A percentile compares a stretch with the other conserved stretches of the same genome.
phyloP scores from a whole-genome alignment of 2,797 vertebrate species.

The Sylvilagus floridanus region DNA sequence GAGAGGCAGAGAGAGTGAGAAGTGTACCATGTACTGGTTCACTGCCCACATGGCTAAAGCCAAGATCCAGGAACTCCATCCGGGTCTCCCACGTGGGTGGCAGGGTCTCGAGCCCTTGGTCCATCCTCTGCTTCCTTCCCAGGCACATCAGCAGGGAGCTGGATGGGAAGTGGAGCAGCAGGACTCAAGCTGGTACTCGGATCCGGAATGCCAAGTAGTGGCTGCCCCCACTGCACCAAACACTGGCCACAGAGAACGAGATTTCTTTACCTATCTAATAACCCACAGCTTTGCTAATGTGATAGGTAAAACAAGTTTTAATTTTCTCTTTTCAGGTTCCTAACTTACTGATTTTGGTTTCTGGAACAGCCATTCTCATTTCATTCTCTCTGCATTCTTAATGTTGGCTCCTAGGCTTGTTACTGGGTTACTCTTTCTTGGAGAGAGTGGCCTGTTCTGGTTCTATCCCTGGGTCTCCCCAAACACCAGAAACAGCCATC shows the following conservation, averaged over 20 bases:
- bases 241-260: background rate
- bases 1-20: too few species aligned
- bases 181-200: too few species aligned
- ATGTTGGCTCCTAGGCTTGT: background rate
- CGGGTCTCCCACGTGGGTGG: too few species aligned
- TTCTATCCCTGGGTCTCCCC: background rate
- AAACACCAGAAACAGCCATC: background rate
- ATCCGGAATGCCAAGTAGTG: too few species aligned
- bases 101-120: too few species aligned
- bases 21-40: too few species aligned
- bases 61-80: too few species aligned
- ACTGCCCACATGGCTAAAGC: too few species aligned
- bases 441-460: conserved; percentile 13
- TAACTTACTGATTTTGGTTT: conserved; percentile 38
- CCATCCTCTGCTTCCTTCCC: too few species aligned
- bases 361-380: background rate
- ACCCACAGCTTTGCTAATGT: conserved; percentile 22
- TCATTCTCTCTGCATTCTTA: conserved; percentile 5
- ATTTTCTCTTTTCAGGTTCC: conserved; percentile 32
- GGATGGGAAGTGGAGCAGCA: too few species aligned
- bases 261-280: background rate
- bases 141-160: too few species aligned
- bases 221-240: too few species aligned
- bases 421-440: background rate
- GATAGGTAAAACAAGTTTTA: background rate